phyloP scores from a whole-genome alignment of 2,888 invertebrate genomes.

The Malthinus flaveolus region DNA sequence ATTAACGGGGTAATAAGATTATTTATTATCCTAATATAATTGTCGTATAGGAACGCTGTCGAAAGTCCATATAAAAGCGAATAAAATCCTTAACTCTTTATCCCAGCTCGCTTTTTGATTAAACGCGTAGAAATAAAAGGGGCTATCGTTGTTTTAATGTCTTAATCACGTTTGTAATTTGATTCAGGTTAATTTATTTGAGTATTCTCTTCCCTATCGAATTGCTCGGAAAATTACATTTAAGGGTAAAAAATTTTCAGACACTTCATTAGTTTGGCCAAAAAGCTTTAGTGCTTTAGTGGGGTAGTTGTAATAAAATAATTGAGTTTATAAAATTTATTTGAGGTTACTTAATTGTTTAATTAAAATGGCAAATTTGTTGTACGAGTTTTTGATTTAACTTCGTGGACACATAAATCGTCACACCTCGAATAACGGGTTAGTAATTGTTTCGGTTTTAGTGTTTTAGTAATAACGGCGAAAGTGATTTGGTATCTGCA shows the following conservation, averaged over 20 bases:
- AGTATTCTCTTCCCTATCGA: conserved; percentile 8
- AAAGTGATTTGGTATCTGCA: conserved; percentile 11
- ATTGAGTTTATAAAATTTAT: too few species aligned
- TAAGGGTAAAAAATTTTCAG: background rate
- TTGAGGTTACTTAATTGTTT: background rate
- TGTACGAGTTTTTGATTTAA: background rate
- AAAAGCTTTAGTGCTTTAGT: too few species aligned
- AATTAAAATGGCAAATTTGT: background rate
- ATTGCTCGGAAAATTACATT: background rate
- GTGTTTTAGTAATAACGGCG: conserved; percentile 13
- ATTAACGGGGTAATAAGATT: conserved; percentile 12
- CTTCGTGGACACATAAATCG: background rate
- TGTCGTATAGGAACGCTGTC: conserved; percentile 11
- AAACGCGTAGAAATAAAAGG: conserved; percentile 15
- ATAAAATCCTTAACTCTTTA: conserved; percentile 16
- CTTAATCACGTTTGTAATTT: conserved; percentile 17
- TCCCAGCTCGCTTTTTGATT: conserved; percentile 9
- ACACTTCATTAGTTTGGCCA: background rate
- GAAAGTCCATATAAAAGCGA: conserved; percentile 11
- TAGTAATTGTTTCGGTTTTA: conserved; percentile 14
- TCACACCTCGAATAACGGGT: conserved; percentile 11
- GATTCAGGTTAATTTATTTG: conserved; percentile 15
- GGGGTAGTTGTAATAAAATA: too few species aligned
- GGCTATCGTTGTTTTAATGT: conserved; percentile 18
- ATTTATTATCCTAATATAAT: conserved; percentile 12